A percentile compares a stretch with the other conserved stretches of the same genome.
phyloP scores from a whole-genome alignment of 2,888 invertebrate genomes.

The Tholera decimalis region DNA sequence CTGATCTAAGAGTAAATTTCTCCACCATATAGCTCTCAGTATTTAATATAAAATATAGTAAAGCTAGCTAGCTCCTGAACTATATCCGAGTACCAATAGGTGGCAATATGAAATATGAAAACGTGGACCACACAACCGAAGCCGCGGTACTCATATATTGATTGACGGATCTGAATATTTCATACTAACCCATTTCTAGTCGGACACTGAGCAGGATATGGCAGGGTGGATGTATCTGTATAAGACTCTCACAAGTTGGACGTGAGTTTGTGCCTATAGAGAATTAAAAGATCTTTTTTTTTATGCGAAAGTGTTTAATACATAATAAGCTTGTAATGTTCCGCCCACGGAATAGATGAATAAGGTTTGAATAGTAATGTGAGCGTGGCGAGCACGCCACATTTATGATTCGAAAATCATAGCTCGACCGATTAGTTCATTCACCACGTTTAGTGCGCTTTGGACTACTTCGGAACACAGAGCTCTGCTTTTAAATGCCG shows the following conservation, averaged over 20 bases:
- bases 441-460: too few species aligned
- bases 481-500: too few species aligned
- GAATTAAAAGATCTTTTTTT: background rate
- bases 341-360: too few species aligned
- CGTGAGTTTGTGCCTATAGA: slow-evolving; percentile 20
- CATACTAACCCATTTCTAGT: slow-evolving; percentile 66
- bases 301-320: background rate
- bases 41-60: too few species aligned
- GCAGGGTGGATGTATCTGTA: slow-evolving; percentile 44
- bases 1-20: too few species aligned
- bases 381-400: too few species aligned
- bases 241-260: slow-evolving; percentile 20
- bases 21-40: too few species aligned
- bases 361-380: too few species aligned
- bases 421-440: too few species aligned
- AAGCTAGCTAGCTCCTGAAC: slow-evolving; percentile 70
- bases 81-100: slow-evolving; percentile 59
- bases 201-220: slow-evolving; percentile 51
- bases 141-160: slow-evolving; percentile 75
- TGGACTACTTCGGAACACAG: too few species aligned
- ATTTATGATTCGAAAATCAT: too few species aligned
- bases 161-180: slow-evolving; percentile 80
- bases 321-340: background rate
- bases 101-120: slow-evolving; percentile 84
- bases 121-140: slow-evolving; percentile 63